Percentiles rank a stretch among this genome's conserved stretches.
phyloP scores from a whole-genome alignment of 2,113 vertebrate genomes.

The Excalfactoria chinensis region DNA sequence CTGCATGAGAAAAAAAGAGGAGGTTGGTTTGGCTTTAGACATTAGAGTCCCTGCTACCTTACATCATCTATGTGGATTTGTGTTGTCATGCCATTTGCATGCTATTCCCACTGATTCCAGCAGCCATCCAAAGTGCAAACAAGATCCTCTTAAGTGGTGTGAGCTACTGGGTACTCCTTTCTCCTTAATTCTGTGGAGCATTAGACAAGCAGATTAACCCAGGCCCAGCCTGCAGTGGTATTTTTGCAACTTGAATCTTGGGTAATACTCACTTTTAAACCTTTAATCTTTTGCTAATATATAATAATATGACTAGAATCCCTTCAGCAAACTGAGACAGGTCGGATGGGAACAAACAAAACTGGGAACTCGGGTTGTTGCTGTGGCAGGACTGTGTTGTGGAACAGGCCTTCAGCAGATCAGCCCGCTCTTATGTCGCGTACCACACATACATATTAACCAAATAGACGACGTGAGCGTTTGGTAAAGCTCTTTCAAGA shows the following conservation, averaged over 20 bases:
- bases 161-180: not conserved
- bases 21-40: not conserved
- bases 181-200: not conserved
- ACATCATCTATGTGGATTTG: not conserved
- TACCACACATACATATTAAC: not conserved
- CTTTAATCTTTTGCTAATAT: not conserved
- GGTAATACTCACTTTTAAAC: not conserved
- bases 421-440: not conserved
- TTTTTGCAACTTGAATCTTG: not conserved
- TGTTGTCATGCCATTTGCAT: not conserved
- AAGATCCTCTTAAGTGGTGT: not conserved
- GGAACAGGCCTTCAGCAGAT: not conserved
- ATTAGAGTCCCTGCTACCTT: not conserved
- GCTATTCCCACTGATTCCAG: not conserved
- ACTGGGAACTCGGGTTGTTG: not conserved
- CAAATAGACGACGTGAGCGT: not conserved
- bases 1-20: not conserved
- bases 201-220: not conserved
- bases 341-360: not conserved
- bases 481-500: not conserved
- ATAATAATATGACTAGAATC: not conserved
- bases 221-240: not conserved
- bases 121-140: not conserved
- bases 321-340: not conserved
- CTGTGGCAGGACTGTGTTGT: not conserved